These are phyloP conservation scores for Lophura nycthemera DNA, from an alignment of 2,113 vertebrate species.

Conservation along the genomic window DNA sequence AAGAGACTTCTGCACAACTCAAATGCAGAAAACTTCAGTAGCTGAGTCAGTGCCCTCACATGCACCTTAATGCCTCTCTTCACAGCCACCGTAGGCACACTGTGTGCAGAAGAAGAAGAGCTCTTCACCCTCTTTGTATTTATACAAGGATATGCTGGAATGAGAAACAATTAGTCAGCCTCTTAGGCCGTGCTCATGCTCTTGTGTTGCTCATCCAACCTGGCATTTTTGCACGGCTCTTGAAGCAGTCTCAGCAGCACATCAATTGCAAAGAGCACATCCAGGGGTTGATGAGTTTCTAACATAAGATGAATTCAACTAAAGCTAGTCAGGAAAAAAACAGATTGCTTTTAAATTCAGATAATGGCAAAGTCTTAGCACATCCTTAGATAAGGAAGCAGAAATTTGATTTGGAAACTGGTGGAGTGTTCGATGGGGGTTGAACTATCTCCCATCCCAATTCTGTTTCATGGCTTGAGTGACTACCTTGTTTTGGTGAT, in stretches of 20 bases:
- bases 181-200: not conserved
- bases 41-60: not conserved
- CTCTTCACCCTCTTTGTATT: not conserved
- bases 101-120: not conserved
- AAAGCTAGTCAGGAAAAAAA: not conserved
- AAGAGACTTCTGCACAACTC: not conserved
- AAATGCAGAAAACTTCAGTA: not conserved
- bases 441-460: not conserved
- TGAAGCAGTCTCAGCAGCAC: not conserved
- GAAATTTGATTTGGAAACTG: not conserved
- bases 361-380: not conserved
- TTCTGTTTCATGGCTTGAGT: slow-evolving; percentile 38
- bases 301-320: not conserved
- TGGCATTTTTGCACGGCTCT: slow-evolving; percentile 13
- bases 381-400: not conserved
- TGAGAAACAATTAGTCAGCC: slow-evolving; percentile 17
- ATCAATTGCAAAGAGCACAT: not conserved
- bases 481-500: slow-evolving; percentile 50
- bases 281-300: not conserved
- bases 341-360: not conserved
- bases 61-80: accelerated
- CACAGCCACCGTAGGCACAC: not conserved
- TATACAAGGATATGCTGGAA: not conserved
- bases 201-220: not conserved
- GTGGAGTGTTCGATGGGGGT: not conserved